These are phyloP conservation scores for Pocillopora grandis DNA, from an alignment of 92 coral and sea anemone species.

Conservation along the genomic window DNA sequence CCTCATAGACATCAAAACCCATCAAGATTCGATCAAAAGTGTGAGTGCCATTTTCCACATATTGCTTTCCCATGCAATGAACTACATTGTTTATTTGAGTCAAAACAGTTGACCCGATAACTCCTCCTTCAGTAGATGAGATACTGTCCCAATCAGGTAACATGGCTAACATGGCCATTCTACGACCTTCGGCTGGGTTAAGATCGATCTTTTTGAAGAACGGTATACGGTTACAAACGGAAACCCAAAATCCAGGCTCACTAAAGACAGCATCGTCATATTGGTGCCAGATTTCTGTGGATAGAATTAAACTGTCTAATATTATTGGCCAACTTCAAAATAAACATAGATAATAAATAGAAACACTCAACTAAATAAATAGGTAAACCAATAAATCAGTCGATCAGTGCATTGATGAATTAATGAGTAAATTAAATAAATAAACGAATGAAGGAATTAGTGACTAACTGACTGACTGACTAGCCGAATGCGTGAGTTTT, in stretches of 20 bases:
- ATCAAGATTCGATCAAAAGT: not conserved
- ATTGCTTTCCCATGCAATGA: slow-evolving; percentile 39
- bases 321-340: too few relatives aligned
- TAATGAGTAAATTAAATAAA: not conserved
- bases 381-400: too few relatives aligned
- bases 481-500: too few relatives aligned
- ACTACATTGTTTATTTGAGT: slow-evolving; percentile 42
- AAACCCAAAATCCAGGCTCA: slow-evolving; percentile 30
- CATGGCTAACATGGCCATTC: slow-evolving; percentile 43
- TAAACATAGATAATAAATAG: too few relatives aligned
- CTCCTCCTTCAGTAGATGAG: not conserved
- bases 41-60: not conserved
- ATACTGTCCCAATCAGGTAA: slow-evolving; percentile 51
- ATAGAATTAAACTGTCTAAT: too few relatives aligned
- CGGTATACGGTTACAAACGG: slow-evolving; percentile 26
- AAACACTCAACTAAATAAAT: too few relatives aligned
- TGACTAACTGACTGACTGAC: not conserved
- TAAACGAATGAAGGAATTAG: too few relatives aligned
- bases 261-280: slow-evolving; percentile 65
- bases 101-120: slow-evolving; percentile 25
- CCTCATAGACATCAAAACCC: not conserved
- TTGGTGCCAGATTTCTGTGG: slow-evolving; percentile 56
- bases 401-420: too few relatives aligned
- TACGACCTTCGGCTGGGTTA: slow-evolving; percentile 48
- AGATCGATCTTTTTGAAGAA: not conserved